phyloP scores from a whole-genome alignment of 2,113 vertebrate species.

The Alligator sinensis region DNA sequence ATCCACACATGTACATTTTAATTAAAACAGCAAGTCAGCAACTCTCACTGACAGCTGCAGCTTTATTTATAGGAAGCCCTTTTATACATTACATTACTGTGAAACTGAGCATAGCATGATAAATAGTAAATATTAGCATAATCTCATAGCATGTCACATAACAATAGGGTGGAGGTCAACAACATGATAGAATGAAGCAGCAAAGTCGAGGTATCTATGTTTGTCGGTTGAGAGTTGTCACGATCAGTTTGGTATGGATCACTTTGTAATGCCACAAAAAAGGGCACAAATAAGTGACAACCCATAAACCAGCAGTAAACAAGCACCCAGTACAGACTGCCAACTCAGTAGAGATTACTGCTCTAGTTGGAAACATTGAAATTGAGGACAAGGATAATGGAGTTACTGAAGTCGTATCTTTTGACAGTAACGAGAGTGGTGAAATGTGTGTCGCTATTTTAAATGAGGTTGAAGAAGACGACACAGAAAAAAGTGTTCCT shows the following conservation, averaged over 20 bases:
- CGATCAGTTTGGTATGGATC: not conserved
- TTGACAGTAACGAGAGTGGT: not conserved
- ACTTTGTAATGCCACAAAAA: not conserved
- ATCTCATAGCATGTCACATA: not conserved
- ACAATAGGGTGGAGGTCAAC: not conserved
- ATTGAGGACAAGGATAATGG: not conserved
- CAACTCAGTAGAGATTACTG: too few relatives aligned
- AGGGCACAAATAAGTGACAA: not conserved
- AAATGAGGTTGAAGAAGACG: not conserved
- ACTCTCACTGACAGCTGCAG: not conserved
- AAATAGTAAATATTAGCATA: not conserved
- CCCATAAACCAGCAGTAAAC: not conserved
- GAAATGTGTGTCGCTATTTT: not conserved
- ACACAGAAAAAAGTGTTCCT: not conserved
- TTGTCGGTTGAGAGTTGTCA: not conserved
- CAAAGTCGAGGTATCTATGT: not conserved
- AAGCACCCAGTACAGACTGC: not conserved
- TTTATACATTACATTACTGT: not conserved
- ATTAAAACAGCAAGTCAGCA: not conserved
- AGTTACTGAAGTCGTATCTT: not conserved
- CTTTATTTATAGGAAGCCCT: not conserved
- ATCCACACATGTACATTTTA: too few relatives aligned
- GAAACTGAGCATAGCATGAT: not conserved
- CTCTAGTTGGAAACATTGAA: not conserved
- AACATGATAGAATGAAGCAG: not conserved